phyloP scores from a whole-genome alignment of 2,113 vertebrate species.

The Ariopsis seemanni region DNA sequence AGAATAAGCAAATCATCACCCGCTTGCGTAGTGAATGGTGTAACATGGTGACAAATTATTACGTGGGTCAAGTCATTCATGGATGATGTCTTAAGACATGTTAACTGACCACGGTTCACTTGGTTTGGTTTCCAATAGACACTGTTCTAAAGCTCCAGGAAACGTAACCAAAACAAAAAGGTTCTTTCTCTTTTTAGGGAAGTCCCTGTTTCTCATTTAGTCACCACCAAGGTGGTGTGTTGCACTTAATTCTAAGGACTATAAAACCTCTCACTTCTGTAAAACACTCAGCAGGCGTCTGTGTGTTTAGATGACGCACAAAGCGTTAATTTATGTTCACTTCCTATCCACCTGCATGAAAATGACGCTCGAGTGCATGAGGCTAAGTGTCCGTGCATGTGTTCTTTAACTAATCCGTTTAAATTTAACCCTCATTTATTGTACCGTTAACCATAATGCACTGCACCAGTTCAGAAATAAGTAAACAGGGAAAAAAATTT shows the following conservation, averaged over 20 bases:
- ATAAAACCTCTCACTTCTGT: not conserved
- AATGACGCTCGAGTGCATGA: conserved; percentile 18
- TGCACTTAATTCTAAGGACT: not conserved
- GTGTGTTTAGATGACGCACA: not conserved
- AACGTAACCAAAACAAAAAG: not conserved
- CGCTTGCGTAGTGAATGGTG: not conserved
- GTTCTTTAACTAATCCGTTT: conserved; percentile 8
- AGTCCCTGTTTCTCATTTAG: not conserved
- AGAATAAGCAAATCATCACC: not conserved
- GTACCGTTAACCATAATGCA: not conserved
- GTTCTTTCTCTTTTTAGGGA: not conserved
- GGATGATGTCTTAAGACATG: no score
- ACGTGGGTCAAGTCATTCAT: not conserved
- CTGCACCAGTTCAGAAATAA: not conserved
- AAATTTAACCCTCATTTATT: conserved; percentile 9
- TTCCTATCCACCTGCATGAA: conserved; percentile 30
- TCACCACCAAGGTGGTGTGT: not conserved
- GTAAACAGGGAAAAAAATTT: no score
- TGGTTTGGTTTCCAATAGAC: conserved; percentile 17
- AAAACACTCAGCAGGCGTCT: not conserved
- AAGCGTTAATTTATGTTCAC: not conserved
- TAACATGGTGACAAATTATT: not conserved
- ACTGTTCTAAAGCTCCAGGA: not conserved
- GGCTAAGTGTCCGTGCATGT: conserved; percentile 35
- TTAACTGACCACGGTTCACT: not conserved